Base-by-base conservation (phyloP, 1,140 invertebrate genomes). In the Pseudomyrmex dendroicus region DNA sequence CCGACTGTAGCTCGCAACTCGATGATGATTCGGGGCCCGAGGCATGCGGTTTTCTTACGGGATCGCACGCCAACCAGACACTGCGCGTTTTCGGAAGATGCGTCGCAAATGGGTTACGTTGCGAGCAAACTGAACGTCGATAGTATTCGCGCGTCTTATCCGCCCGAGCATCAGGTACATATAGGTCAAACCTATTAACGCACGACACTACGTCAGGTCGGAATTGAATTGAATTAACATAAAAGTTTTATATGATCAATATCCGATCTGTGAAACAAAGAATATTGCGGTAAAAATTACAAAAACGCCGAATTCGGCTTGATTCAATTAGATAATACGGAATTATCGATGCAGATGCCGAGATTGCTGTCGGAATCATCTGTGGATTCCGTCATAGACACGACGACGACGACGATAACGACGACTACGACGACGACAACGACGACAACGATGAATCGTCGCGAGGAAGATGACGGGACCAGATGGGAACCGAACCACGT, bases 11-110 rank as follows among this genome's bases (percentile, higher is more conserved):
- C 86, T 22, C 89, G 91, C 80, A 93, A 90, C 72, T 57, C 88
- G 5, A 64, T 88, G 61, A 87, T 92, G 61, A 87, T 92, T 68
- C 92, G 90, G 17, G 90, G 89, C 25, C 90, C 93, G 52, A 90
- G 93, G 56, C 93, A 94, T 63, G 92, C 94, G 82, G 91, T 93
- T 68, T 92, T 93, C 78, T 85, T 94, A 35, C 92, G 92, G 68
- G 91, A 94, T 68, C 93, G 93, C 70, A 84, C 90, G 48, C 89
- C 92, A 12, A 86, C 82, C 7, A 93, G 93, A 74, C 91, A 93
- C 74, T 92, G 91, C 72, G 86, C 84, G 46, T 94, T 90, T 59
- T 73, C 89, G 17, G 92, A 93, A 20, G 92, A 94, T n/a, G 86
- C 73, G 12, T 48, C 82, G 20, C 90, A 91, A 56, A 89, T 92